Evolutionary conservation across 2,113 vertebrate species (phyloP).

Genomic region (Ochotona princeps): DNA sequence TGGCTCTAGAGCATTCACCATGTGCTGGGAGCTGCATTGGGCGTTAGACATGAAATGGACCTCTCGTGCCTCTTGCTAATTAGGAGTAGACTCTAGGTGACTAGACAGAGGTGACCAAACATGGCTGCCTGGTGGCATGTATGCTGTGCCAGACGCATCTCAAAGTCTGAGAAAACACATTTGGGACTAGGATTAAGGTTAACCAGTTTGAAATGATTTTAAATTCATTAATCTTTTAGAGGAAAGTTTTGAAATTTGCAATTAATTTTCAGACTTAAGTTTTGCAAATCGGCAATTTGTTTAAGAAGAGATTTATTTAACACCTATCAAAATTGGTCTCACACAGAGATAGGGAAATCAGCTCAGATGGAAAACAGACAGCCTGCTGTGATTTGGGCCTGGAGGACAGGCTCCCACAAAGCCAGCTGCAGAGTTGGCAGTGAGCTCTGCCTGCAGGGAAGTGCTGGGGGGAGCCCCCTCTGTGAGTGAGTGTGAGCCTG

Average conservation of each 20-base stretch:
- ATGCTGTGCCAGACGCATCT: background rate
- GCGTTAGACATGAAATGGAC: background rate
- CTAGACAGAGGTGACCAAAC: background rate
- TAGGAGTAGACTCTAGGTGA: background rate
- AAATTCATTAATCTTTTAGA: background rate
- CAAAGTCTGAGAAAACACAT: background rate
- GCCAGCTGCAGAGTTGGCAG: background rate
- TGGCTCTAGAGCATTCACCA: background rate
- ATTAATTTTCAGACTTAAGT: background rate
- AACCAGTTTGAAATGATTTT: background rate
- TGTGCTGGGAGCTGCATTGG: background rate
- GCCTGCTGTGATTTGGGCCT: background rate
- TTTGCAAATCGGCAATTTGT: conserved; percentile 7
- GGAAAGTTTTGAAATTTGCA: too few species aligned
- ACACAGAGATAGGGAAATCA: background rate
- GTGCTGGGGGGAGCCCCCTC: background rate
- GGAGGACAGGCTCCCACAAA: background rate
- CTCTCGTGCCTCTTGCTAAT: background rate
- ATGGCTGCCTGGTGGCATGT: background rate
- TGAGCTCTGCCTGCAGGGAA: too few species aligned
- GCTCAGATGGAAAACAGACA: background rate
- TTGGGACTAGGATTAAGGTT: background rate
- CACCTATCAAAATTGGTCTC: background rate
- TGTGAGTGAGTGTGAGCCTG: background rate
- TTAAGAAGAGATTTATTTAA: background rate